Evolutionary conservation across 2,113 vertebrate species (phyloP), one percentile per base, ranked within the genome.

Genomic region (Gila orcuttii): DNA sequence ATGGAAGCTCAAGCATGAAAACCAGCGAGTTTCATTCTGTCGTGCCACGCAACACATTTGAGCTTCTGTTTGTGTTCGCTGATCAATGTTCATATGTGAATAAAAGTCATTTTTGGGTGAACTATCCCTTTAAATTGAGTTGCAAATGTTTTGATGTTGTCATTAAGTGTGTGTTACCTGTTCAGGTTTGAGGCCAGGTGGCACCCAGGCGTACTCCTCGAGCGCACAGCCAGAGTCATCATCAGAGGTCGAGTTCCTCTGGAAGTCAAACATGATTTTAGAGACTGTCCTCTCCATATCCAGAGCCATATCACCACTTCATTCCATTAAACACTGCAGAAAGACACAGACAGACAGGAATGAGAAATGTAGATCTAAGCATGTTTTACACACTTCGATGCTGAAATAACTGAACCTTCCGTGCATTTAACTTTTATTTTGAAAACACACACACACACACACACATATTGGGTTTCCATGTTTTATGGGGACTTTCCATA

Each of bases 251-350:
- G 98, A 99, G 93, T 98, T 99, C 93, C 98, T 96, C 95, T 99
- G 98, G 94, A 99, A 99, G 95, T 99, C 98, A 89, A 98, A 99
- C 97, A 99, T 98, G 93, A 99, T 95, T 91, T 99, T 99, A 39
- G 96, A 98, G 94, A 99, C 97, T 0, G 97, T 97, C 94, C 99
- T 99, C 94, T 99, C 98, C 98, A 99, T 99, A 94, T 99, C 98
- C 94, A 99, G 94, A 87, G 97, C 96, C 98, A 99, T 98, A 95
- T 96, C 71, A 96, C 96, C 91, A 96, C 96, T 85, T 96, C 96
- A 96, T 99, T 97, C 94, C 98, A 96, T 91, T 95, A 95, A 95
- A 97, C 98, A 94, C 25, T 45, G 85, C 66, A 90, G 85, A 89
- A 47, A 82, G 28, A 87, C 28, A 80, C 55, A 82, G 76, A 69